phyloP scores from a whole-genome alignment of 2,888 invertebrate genomes.

The Lycia hirtaria region DNA sequence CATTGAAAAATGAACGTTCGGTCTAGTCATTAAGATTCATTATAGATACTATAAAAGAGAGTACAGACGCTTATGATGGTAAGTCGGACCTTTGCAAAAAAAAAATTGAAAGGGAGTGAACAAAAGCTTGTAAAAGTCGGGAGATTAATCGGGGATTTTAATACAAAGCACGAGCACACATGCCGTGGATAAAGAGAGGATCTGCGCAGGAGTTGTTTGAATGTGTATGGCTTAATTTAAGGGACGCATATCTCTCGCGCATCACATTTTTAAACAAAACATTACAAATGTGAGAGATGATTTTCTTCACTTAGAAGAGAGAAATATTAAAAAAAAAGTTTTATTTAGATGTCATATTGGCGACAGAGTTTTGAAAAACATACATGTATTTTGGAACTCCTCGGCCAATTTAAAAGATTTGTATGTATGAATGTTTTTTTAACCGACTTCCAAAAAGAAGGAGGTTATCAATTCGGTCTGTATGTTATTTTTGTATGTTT shows the following conservation, averaged over 20 bases:
- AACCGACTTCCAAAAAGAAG: too few species aligned
- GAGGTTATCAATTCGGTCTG: too few species aligned
- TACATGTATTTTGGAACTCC: too few species aligned
- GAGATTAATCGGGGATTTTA: constrained; percentile 83
- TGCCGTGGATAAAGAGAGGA: constrained; percentile 62
- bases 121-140: constrained; percentile 83
- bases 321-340: too few species aligned
- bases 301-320: too few species aligned
- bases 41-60: constrained; percentile 38
- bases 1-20: constrained; percentile 34
- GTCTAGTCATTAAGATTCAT: constrained; percentile 29
- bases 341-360: too few species aligned
- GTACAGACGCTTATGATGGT: constrained; percentile 51
- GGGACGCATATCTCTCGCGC: neutral
- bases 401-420: too few species aligned
- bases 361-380: too few species aligned
- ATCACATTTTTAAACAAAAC: neutral
- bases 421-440: too few species aligned
- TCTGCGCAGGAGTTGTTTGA: constrained; percentile 57
- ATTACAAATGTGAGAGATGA: too few species aligned
- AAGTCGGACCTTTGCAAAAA: constrained; percentile 62
- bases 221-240: constrained; percentile 41
- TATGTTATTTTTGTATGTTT: too few species aligned
- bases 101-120: constrained; percentile 75
- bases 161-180: constrained; percentile 72